Percentiles rank a stretch among this genome's conserved stretches.
Conservation (phyloP, 37 sponge, comb jelly and placozoan genomes). For the Spongia lamella region DNA sequence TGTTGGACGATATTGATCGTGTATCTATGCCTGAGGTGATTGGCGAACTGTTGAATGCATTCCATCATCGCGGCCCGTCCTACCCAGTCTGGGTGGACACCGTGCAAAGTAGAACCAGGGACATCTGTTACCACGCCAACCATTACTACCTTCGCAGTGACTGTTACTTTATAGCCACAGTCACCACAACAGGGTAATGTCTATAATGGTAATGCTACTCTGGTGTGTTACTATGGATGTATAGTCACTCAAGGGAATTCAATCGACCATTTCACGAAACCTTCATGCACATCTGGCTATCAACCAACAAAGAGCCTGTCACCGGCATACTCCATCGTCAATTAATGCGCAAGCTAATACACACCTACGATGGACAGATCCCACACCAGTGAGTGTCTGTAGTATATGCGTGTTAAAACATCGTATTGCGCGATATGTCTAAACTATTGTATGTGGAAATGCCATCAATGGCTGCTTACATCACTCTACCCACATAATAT, state of each 20-base stretch:
- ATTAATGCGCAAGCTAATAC: conserved; percentile 41
- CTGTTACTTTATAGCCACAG: conserved; percentile 45
- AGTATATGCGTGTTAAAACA: conserved; percentile 14
- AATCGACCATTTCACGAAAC: conserved; percentile 9
- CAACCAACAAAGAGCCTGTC: conserved; percentile 38
- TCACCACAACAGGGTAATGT: conserved; percentile 8
- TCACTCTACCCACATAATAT: neutral
- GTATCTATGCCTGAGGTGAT: conserved; percentile 39
- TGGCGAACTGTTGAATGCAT: conserved; percentile 42
- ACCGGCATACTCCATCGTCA: conserved; percentile 59
- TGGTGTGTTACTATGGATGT: neutral
- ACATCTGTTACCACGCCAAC: conserved; percentile 33
- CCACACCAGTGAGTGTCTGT: conserved; percentile 37
- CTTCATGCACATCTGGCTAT: conserved; percentile 61
- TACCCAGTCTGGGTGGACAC: conserved; percentile 56
- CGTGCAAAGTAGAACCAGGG: conserved; percentile 31
- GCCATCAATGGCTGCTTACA: too few species aligned
- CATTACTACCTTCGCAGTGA: conserved; percentile 51
- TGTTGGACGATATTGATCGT: conserved; percentile 64
- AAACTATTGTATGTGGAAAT: neutral
- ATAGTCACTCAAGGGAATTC: neutral
- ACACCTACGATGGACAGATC: conserved; percentile 29
- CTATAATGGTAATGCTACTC: too few species aligned
- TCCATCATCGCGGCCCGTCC: conserved; percentile 49
- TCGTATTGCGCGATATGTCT: neutral